Base-by-base conservation (phyloP, 2,888 invertebrate genomes). In the Dione vanillae region DNA sequence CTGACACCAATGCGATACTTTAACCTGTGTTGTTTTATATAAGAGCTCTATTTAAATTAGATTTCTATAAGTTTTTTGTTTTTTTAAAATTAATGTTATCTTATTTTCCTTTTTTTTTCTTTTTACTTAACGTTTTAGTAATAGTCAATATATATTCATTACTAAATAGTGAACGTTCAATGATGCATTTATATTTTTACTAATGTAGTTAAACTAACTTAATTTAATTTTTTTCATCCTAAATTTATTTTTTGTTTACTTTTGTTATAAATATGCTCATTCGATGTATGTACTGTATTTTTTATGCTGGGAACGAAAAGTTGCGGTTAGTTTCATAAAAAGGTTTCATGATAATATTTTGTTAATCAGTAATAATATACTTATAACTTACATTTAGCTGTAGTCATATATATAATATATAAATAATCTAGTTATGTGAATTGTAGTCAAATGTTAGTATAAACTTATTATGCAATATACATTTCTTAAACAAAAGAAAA, bases 1-100 rank as follows among this genome's bases (percentile, higher is more conserved):
- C 86, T 87, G 90, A 89, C 84, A 85, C 83, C 84, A 84, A 83
- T 82, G 83, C 81, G 56, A 19, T 82, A 80, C 78, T 81, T 80
- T 85, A 89, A 49, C 61, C 40, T 59, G 19, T 14, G 69, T 43
- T 40, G 35, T 64, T 16, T 41, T 11, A 51, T 62, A 35, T 16
- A 20, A 43, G 19, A 20, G 1, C 20, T 54, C 59, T 65, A 51
- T 3, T 27, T 5, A 27, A 27, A 27, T 27, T 27, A 1, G 14
- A 47, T 47, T 9, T 47, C 14, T 16, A 0, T 47, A 3, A 16
- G 37, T 37, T 56, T 7, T 56, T 7, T 16, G 6, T 16, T 16
- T 11, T n/a, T 37, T 56, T 27, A 3, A 47, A 2, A 8, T 9
- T 16, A 16, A 9, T 16, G 16, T 16, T 45, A 45, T 45, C 0